Conservation (phyloP, 2,888 invertebrate species). For the Megalurothrips usitatus region DNA sequence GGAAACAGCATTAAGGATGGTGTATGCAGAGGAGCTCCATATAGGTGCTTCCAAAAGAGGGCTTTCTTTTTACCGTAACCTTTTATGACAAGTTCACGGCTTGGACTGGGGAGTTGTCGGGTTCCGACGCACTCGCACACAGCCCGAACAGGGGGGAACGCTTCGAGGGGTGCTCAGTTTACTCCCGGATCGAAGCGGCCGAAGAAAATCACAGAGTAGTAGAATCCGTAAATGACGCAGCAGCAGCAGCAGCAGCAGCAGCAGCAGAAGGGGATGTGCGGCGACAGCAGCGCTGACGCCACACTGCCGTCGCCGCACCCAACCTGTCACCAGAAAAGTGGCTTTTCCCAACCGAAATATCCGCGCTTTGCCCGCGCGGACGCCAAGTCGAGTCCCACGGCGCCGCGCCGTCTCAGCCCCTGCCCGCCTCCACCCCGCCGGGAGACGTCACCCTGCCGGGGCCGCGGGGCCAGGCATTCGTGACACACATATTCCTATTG, state of each 20-base stretch:
- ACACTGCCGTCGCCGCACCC: not conserved
- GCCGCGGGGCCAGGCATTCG: not conserved
- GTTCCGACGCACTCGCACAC: too few species aligned
- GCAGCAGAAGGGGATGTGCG: not conserved
- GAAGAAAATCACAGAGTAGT: too few species aligned
- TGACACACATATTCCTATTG: not conserved
- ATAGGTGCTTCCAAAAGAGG: too few species aligned
- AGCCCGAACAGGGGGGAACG: too few species aligned
- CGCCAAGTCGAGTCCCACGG: not conserved
- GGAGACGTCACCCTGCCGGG: too few species aligned
- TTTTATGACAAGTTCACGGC: too few species aligned
- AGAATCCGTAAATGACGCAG: not conserved
- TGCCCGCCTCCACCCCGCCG: not conserved
- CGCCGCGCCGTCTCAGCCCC: not conserved
- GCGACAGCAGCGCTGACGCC: not conserved
- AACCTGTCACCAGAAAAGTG: conserved; percentile 15
- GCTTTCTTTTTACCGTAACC: too few species aligned
- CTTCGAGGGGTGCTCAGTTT: too few species aligned
- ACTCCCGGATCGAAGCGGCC: not conserved
- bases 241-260: not conserved
- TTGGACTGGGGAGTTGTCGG: too few species aligned
- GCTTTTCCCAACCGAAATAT: not conserved
- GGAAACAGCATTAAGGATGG: too few species aligned
- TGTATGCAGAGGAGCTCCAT: too few species aligned
- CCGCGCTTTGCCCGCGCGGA: not conserved